Evolutionary conservation across 1,140 invertebrate genomes (phyloP), one percentile per base, ranked within the genome.

Genomic region (Ctenoplectra terminalis): DNA sequence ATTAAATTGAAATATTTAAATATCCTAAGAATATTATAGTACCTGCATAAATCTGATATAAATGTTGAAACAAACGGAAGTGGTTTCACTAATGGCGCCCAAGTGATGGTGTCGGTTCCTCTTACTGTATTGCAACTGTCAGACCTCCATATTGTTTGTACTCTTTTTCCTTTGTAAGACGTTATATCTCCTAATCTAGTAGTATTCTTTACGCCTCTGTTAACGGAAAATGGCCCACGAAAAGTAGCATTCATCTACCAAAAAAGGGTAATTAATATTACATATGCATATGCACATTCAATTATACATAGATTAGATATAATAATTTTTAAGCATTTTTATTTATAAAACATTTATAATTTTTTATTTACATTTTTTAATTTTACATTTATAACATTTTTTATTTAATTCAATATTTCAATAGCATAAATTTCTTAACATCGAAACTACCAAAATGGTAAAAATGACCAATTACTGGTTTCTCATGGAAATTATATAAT

Each of bases 21-120:
- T n/a, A n/a, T n/a, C n/a, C n/a, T n/a, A n/a, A n/a, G n/a, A 74
- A 26, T 5, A 40, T 82, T 76, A 56, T 58, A 76, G 58, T 74
- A 86, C 90, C 88, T 82, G 77, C 90, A 90, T 20, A 85, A 20
- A 13, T 90, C 80, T 6, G 63, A 9, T 11, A 73, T n/a, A 69
- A 79, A 90, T 0, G 56, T 37, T 23, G 58, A 15, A 5, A 90
- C 37, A 1, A 26, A 43, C 13, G 70, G 40, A 15, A 76, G 15
- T 54, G 60, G 81, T 26, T 70, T 26, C 0, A 74, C 5, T 60
- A 88, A 81, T 63, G 85, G 88, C 11, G 90, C 3, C 78, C 80
- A 90, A 20, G 63, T 83, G 13, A 89, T 60, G 0, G 64, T 26
- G 34, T 90, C 88, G 13, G 54, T 80, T 17, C 90, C 90, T n/a